These are phyloP conservation scores for Toxostoma redivivum DNA, from an alignment of 2,113 vertebrate species.

Conservation along the genomic window DNA sequence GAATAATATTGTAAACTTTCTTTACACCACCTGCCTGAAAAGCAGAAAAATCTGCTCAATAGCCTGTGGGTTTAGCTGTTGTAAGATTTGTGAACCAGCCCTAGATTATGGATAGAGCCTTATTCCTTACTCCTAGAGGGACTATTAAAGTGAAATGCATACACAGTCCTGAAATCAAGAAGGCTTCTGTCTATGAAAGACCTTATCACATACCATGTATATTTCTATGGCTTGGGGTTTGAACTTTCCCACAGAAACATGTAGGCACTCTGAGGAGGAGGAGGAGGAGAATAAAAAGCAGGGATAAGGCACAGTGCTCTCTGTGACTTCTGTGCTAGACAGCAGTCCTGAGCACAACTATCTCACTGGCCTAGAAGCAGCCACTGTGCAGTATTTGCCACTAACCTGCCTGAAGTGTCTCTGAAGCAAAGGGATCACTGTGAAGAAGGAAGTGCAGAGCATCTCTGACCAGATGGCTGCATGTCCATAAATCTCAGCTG, in stretches of 20 bases:
- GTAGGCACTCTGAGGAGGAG: neutral
- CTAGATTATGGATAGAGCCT: neutral
- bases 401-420: neutral
- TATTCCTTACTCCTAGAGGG: neutral
- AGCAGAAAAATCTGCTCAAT: neutral
- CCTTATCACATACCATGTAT: neutral
- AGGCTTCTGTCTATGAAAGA: neutral
- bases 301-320: neutral
- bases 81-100: neutral
- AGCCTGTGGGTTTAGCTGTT: neutral
- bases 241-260: neutral
- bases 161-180: neutral
- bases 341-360: neutral
- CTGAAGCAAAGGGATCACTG: neutral
- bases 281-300: neutral
- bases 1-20: neutral
- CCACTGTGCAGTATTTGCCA: neutral
- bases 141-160: neutral
- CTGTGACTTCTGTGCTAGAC: rapidly evolving
- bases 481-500: neutral
- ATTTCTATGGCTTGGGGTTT: neutral
- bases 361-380: neutral
- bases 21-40: neutral
- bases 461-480: neutral
- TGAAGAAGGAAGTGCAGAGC: neutral